Evolutionary conservation across 2,797 vertebrate genomes (phyloP), one percentile per base, ranked within the genome.

Genomic region (Danio choprae): DNA sequence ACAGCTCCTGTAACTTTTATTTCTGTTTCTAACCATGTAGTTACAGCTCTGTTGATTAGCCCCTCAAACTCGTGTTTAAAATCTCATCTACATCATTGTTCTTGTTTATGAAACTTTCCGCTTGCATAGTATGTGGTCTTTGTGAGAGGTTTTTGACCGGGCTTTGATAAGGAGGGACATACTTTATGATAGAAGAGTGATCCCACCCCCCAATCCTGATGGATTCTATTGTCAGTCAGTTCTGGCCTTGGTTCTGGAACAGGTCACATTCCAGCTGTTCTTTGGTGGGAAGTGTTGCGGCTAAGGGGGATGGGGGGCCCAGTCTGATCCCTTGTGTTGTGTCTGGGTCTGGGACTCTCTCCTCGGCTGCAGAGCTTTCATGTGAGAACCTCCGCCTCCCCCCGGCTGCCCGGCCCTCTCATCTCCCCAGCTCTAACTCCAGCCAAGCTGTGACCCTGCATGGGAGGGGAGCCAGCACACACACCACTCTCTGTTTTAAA

Each of bases 221-320:
- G 87, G 36, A 53, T 89, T 86, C 86, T 85, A 88, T 86, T 86
- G 29, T 29, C 29, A 29, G 29, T 29, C 29, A 29, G 29, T 29
- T 29, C 29, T 29, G 29, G 88, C 87, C 90, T 89, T 89, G 87
- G 87, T 87, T 89, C 80, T 91, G 88, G 88, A 91, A 87, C 92
- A 89, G 92, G 93, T 93, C 93, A 94, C 93, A 95, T 95, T 95
- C 94, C 92, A 92, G 93, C 93, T 94, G 92, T 91, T 91, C 87
- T 88, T 50, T 77, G 82, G 82, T 80, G 82, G 87, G 90, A 88
- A 91, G 91, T 74, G 88, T 86, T 76, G 92, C 87, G 92, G 85
- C 79, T 84, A 86, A 89, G 59, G 77, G 79, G 77, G 60, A 44
- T 41, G 29, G 53, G 85, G 73, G 82, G 83, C 74, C 80, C 80